Evolutionary conservation across 2,797 vertebrate genomes (phyloP), one percentile per base, ranked within the genome.

Genomic region (Coranthus polyacanthus): DNA sequence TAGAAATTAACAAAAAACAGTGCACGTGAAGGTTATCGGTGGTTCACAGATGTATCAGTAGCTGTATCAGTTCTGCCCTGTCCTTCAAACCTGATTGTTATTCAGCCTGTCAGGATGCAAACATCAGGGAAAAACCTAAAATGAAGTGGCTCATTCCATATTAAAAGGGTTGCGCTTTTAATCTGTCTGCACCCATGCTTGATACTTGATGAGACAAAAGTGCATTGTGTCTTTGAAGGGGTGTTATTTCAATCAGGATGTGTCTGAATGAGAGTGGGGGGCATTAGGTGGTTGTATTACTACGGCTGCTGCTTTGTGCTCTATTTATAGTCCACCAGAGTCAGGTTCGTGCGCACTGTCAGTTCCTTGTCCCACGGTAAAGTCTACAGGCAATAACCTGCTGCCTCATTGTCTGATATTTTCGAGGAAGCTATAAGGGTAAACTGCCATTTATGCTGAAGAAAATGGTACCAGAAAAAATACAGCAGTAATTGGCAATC

Each of bases 241-340:
- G 22, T 67, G 9, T 52, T 44, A 71, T 88, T 83, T 82, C 54
- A 66, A 52, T 58, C 32, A 46, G 72, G 49, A 72, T 46, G 18
- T 15, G 52, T 34, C 26, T 47, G 72, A 62, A 32, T 70, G 61
- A 68, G 24, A 59, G 36, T 18, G 17, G 39, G 38, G 38, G 41
- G 8, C 75, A 63, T 75, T 53, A 75, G 47, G 47, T 45, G 58
- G 32, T 65, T 69, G 42, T 63, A 68, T 78, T 78, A 64, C 61
- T 36, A 16, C n/a, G 49, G 62, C 65, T 60, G 52, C 59, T 42
- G 63, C 29, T 74, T 58, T 41, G 2, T 37, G 18, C 18, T 79
- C 65, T 85, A 83, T 84, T 72, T 68, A 81, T 82, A 82, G 63
- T 60, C 43, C 26, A 20, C 22, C 0, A n/a, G 46, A 47, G 38